Evolutionary conservation across 92 coral and sea anemone genomes (phyloP).

Genomic region (Epizoanthus stellaris): DNA sequence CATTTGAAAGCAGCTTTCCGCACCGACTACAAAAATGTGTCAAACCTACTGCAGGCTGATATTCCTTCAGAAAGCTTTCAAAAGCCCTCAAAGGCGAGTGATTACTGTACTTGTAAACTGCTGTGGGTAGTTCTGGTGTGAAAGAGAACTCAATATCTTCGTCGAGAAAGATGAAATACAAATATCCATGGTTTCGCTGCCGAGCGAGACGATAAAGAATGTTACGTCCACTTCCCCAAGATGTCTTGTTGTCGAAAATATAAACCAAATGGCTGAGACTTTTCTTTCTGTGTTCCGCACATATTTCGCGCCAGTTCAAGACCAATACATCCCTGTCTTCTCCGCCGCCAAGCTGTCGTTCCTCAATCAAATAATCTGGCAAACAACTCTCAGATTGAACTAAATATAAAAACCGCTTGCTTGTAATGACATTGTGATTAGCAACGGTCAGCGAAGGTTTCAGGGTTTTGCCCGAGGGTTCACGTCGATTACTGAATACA

Average conservation of each 20-base stretch:
- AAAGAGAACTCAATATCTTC: constrained; percentile 83
- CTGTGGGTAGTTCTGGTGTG: constrained; percentile 55
- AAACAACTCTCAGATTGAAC: constrained; percentile 89
- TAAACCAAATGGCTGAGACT: constrained; percentile 59
- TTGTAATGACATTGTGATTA: neutral
- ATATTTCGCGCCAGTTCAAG: constrained; percentile 76
- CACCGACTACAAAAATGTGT: constrained; percentile 88
- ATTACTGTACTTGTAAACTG: constrained; percentile 33
- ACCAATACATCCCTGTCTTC: constrained; percentile 72
- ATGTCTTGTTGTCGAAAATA: constrained; percentile 55
- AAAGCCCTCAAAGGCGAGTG: constrained; percentile 67
- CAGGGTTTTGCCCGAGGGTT: neutral
- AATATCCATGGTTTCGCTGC: constrained; percentile 57
- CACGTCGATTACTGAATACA: neutral
- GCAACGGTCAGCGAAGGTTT: neutral
- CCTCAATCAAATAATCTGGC: constrained; percentile 59
- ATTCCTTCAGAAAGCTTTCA: constrained; percentile 76
- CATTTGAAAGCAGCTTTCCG: constrained; percentile 59
- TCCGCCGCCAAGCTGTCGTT: constrained; percentile 56
- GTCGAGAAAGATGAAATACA: constrained; percentile 82
- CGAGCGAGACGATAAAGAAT: constrained; percentile 68
- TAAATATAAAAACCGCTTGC: constrained; percentile 64
- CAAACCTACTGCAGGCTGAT: constrained; percentile 88
- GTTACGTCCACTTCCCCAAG: constrained; percentile 94
- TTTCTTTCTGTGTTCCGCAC: constrained; percentile 41